Base-by-base conservation (phyloP, 2,113 vertebrate species). In the Cryptotis parvus region DNA sequence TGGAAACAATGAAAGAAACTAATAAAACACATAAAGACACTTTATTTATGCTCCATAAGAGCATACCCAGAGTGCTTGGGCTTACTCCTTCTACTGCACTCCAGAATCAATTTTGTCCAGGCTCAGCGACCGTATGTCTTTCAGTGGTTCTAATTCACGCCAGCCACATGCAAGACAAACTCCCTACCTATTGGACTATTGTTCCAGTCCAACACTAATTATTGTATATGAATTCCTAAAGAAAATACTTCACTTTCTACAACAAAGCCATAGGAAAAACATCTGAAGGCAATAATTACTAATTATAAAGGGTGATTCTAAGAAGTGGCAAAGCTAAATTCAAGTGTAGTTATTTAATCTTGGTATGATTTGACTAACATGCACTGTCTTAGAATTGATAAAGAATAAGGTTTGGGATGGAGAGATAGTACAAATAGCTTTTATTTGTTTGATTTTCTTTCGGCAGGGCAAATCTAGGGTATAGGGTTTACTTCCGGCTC, bases 281-380 rank as follows among this genome's bases (percentile, higher is more conserved):
- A 77, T 37, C 3, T 55, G n/a, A 10, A 66, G 91, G 31, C 7
- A 89, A 39, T 86, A 55, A 27, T 83, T 89, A 63, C 20, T 6
- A 77, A 89, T 87, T 15, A n/a, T 75, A 83, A 87, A 91, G 4
- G 4, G 2, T 41, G 27, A 75, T 33, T 90, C 29, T 81, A 84
- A 43, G 26, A 2, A 58, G 4, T 6, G 69, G 26, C 24, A 89
- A 85, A 33, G 6, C 1, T 14, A 43, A 9, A 61, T 33, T 87
- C 20, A 68, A 72, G 5, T 35, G 14, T 24, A 77, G 43, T 77
- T 77, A 77, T 79, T 86, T 94, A 92, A 55, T 35, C 24, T 52
- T 12, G 6, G n/a, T 65, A 43, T 16, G 11, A 9, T 84, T n/a
- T 61, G 35, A 89, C 55, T 89, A 61, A 58, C 5, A 72, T 39